Percentiles rank a stretch among this genome's conserved stretches.
Evolutionary conservation across 2,113 vertebrate species (phyloP).

Genomic region (Epinephelus cyanopodus): DNA sequence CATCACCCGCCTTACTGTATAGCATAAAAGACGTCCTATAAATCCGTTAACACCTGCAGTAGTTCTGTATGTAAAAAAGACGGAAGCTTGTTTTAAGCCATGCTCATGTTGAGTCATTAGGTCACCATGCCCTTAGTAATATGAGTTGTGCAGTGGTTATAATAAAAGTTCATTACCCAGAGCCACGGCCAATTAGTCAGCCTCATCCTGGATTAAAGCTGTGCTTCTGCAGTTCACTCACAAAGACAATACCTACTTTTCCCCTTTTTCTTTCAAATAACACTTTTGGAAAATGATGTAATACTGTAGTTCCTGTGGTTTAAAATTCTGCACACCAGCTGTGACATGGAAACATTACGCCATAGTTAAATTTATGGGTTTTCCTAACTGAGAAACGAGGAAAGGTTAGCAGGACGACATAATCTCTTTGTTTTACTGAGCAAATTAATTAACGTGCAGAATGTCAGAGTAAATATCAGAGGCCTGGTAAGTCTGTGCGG

Average conservation of each 20-base stretch:
- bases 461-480: not conserved
- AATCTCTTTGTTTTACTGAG: constrained; percentile 13
- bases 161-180: constrained; percentile 67
- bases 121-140: constrained; percentile 39
- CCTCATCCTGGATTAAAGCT: constrained; percentile 67
- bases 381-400: not conserved
- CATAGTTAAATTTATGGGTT: not conserved
- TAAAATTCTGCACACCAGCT: not conserved
- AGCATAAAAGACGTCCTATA: not conserved
- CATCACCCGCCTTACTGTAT: not conserved
- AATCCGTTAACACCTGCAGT: not conserved
- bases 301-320: not conserved
- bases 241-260: constrained; percentile 23
- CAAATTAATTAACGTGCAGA: constrained; percentile 19
- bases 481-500: not conserved
- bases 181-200: constrained; percentile 66
- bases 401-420: not conserved
- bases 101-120: constrained; percentile 32
- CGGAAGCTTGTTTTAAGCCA: constrained; percentile 17
- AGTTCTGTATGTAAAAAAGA: not conserved
- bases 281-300: constrained; percentile 24
- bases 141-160: constrained; percentile 45
- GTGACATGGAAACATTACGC: not conserved
- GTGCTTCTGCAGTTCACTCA: constrained; percentile 45
- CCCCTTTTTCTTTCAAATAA: constrained; percentile 32